Evolutionary conservation across 2,888 invertebrate genomes (phyloP).

Genomic region (Metellina segmentata): DNA sequence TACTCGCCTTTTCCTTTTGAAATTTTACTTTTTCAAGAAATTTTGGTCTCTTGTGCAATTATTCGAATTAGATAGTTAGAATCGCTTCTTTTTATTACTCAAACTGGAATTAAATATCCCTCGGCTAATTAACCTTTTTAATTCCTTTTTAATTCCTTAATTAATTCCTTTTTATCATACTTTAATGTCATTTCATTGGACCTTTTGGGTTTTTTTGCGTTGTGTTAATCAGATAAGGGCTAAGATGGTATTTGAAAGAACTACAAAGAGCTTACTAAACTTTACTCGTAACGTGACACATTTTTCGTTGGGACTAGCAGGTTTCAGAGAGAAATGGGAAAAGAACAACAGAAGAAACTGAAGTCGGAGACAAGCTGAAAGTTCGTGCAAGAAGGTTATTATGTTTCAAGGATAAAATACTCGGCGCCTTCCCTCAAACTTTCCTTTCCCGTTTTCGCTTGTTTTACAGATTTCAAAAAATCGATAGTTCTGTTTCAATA

Average conservation of each 20-base stretch:
- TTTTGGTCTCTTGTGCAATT: too few relatives aligned
- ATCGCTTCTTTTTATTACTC: too few relatives aligned
- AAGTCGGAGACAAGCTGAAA: not conserved
- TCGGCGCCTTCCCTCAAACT: not conserved
- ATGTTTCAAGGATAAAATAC: not conserved
- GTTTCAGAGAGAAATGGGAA: not conserved
- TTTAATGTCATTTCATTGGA: too few relatives aligned
- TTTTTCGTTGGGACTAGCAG: not conserved
- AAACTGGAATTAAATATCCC: too few relatives aligned
- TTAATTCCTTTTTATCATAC: too few relatives aligned
- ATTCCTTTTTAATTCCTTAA: too few relatives aligned
- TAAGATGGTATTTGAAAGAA: not conserved
- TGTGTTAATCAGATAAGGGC: too few relatives aligned
- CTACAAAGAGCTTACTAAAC: not conserved
- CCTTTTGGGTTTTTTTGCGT: too few relatives aligned
- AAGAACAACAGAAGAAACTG: not conserved
- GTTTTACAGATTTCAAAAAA: not conserved
- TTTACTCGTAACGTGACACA: not conserved
- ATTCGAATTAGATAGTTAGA: too few relatives aligned
- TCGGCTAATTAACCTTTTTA: too few relatives aligned
- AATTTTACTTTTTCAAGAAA: too few relatives aligned
- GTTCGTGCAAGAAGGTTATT: not conserved
- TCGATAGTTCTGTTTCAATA: not conserved
- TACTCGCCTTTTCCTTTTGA: too few relatives aligned
- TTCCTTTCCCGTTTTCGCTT: not conserved